Evolutionary conservation across 2,797 vertebrate species (phyloP).

Genomic region (Sylvia borin): DNA sequence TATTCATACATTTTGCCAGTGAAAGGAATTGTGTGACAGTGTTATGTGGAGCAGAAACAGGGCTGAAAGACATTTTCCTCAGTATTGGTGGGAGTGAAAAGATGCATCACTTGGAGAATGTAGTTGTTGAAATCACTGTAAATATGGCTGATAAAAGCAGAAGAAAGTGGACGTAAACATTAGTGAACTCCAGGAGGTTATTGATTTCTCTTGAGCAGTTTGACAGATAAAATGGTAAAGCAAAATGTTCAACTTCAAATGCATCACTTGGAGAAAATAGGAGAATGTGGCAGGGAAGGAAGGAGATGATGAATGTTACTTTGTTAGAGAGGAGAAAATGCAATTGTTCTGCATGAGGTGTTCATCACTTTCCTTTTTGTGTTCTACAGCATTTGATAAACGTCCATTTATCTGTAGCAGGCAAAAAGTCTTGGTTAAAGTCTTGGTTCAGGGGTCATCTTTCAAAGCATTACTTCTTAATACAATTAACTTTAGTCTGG

Average conservation of each 20-base stretch:
- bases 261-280: slow-evolving; percentile 30
- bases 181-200: slow-evolving; percentile 19
- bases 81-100: neutral
- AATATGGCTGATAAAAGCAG: neutral
- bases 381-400: slow-evolving; percentile 65
- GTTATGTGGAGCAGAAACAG: neutral
- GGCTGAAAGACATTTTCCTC: neutral
- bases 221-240: slow-evolving; percentile 55
- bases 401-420: slow-evolving; percentile 25
- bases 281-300: neutral
- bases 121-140: neutral
- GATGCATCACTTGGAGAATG: neutral
- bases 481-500: neutral
- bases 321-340: slow-evolving; percentile 52
- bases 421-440: slow-evolving; percentile 58
- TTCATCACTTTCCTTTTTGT: slow-evolving; percentile 51
- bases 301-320: slow-evolving; percentile 55
- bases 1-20: neutral
- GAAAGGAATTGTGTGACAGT: neutral
- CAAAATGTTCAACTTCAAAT: slow-evolving; percentile 37
- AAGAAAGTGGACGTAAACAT: slow-evolving; percentile 26
- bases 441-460: slow-evolving; percentile 44
- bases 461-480: slow-evolving; percentile 51
- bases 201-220: slow-evolving; percentile 52
- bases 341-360: slow-evolving; percentile 49